phyloP scores from a whole-genome alignment of 1,140 invertebrate genomes.

The Eciton burchellii region DNA sequence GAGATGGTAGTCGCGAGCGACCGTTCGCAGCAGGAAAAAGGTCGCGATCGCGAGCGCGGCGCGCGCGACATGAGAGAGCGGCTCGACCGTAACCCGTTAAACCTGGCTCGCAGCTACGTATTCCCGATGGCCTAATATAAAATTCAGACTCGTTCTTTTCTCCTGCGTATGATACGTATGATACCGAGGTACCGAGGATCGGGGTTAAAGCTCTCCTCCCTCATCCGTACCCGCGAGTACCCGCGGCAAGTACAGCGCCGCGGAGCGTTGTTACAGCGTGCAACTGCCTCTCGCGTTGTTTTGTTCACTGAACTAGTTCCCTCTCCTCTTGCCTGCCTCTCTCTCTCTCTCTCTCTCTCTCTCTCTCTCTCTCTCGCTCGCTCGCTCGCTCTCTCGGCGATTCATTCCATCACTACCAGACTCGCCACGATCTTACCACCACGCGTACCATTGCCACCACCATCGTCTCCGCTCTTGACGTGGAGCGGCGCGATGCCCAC shows the following conservation, averaged over 20 bases:
- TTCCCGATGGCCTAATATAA: conserved; percentile 42
- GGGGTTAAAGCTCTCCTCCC: conserved; percentile 49
- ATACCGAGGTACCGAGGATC: conserved; percentile 15
- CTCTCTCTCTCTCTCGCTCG: no score
- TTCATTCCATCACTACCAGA: conserved; percentile 67
- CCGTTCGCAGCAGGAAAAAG: no score
- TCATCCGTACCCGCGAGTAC: conserved; percentile 22
- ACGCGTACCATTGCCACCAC: background rate
- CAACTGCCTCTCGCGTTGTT: conserved; percentile 78
- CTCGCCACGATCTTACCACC: conserved; percentile 48
- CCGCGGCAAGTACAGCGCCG: conserved; percentile 43
- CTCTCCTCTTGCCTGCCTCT: conserved; percentile 70
- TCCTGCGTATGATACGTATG: background rate
- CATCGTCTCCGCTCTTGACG: background rate
- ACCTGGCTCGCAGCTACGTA: conserved; percentile 24
- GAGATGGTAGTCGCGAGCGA: no score
- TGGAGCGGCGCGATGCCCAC: conserved; percentile 46
- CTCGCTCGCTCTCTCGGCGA: no score
- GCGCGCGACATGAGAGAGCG: conserved; percentile 45
- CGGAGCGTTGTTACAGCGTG: conserved; percentile 72
- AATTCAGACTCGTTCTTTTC: conserved; percentile 44
- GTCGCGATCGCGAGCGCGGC: conserved; percentile 32
- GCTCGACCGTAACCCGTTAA: conserved; percentile 51
- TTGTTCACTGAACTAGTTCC: conserved; percentile 82
- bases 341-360: no score